These are phyloP conservation scores for Drosophila hawaiiensis DNA, from an alignment of 2,888 invertebrate genomes.

Conservation along the genomic window DNA sequence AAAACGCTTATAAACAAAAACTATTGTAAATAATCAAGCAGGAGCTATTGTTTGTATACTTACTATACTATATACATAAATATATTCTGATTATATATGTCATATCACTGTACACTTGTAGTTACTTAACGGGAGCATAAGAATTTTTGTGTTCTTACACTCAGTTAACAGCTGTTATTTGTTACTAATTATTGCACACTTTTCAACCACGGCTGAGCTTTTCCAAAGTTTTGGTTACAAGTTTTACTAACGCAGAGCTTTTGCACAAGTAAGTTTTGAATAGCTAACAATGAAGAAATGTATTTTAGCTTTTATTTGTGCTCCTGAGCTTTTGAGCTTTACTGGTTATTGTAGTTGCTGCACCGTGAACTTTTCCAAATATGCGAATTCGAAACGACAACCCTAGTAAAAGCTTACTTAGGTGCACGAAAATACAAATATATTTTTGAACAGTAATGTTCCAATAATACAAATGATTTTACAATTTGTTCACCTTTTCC, in stretches of 20 bases:
- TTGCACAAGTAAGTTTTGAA: too few relatives aligned
- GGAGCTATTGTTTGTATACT: not conserved
- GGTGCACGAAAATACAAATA: not conserved
- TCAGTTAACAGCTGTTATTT: not conserved
- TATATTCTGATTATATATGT: not conserved
- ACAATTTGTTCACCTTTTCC: not conserved
- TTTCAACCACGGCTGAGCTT: not conserved
- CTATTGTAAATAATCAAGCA: not conserved
- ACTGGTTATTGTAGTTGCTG: not conserved
- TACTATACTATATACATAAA: too few relatives aligned
- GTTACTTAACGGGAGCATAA: constrained; percentile 2
- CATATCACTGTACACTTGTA: not conserved
- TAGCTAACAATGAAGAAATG: not conserved
- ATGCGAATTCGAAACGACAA: not conserved
- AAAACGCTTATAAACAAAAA: not conserved
- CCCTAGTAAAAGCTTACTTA: not conserved
- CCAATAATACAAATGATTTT: not conserved
- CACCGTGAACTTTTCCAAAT: not conserved
- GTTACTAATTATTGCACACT: not conserved
- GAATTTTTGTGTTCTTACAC: constrained; percentile 1
- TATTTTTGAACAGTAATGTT: not conserved
- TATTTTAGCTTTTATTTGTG: not conserved
- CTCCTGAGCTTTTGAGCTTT: not conserved
- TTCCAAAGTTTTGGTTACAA: not conserved
- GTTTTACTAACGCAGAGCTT: not conserved